These are phyloP conservation scores for Gymnocephalus cernua DNA, from an alignment of 2,113 vertebrate species.

Conservation along the genomic window DNA sequence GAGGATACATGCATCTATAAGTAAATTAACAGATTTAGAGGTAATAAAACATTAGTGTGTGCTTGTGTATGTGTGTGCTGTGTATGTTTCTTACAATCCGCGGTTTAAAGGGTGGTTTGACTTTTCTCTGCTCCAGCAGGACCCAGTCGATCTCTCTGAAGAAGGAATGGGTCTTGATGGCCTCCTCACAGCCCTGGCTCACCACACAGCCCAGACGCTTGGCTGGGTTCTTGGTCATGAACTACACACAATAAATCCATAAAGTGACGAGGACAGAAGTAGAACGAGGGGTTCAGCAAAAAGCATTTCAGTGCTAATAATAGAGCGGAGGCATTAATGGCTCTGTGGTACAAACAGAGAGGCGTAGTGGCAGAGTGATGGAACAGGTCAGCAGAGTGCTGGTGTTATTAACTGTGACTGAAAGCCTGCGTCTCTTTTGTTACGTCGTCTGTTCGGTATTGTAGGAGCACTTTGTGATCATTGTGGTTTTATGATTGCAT, in stretches of 20 bases:
- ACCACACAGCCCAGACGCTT: constrained; percentile 97
- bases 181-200: constrained; percentile 92
- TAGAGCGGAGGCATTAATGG: constrained; percentile 51
- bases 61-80: background rate
- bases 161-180: constrained; percentile 96
- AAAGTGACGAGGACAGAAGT: constrained; percentile 39
- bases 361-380: constrained; percentile 47
- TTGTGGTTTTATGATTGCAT: constrained; percentile 49
- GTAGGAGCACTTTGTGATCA: constrained; percentile 51
- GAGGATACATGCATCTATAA: background rate
- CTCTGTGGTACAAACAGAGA: constrained; percentile 45
- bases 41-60: background rate
- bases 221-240: constrained; percentile 98
- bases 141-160: constrained; percentile 99
- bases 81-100: constrained; percentile 92
- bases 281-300: constrained; percentile 18
- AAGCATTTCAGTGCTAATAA: constrained; percentile 55
- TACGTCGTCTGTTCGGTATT: constrained; percentile 11
- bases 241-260: constrained; percentile 81
- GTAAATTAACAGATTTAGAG: background rate
- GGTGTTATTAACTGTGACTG: constrained; percentile 45
- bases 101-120: constrained; percentile 98
- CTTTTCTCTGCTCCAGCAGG: constrained; percentile 95
- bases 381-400: constrained; percentile 44
- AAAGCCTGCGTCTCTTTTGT: constrained; percentile 47